These are phyloP conservation scores for Chinchilla lanigera DNA, from an alignment of 2,113 vertebrate species.

Conservation along the genomic window DNA sequence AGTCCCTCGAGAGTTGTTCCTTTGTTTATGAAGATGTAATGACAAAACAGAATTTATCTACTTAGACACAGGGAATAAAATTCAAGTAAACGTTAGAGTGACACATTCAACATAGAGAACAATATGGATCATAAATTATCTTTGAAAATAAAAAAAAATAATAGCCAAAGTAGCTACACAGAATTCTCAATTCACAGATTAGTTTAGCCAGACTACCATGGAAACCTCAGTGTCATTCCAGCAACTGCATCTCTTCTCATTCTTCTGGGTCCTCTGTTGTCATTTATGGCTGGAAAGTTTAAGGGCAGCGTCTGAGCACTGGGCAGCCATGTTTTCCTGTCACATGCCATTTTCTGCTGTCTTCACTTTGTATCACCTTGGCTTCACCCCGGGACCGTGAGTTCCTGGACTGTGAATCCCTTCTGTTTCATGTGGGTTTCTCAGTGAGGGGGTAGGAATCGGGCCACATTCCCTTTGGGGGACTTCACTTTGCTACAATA, in stretches of 20 bases:
- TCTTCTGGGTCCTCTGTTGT: neutral
- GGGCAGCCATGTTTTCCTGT: fast-evolving
- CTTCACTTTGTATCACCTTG: neutral
- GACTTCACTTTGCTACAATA: neutral
- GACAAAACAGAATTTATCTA: neutral
- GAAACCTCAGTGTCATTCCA: neutral
- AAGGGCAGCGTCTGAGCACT: fast-evolving
- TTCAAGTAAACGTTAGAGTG: neutral
- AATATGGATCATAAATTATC: neutral
- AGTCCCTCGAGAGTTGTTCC: neutral
- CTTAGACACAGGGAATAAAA: neutral
- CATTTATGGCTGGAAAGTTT: neutral
- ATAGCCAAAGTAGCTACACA: neutral
- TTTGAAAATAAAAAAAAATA: neutral
- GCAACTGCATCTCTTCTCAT: neutral
- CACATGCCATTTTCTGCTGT: fast-evolving
- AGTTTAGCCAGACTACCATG: neutral
- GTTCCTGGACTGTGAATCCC: neutral
- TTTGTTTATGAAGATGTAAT: neutral
- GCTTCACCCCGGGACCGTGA: neutral
- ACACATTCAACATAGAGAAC: neutral
- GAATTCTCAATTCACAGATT: neutral
- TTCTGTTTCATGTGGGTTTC: neutral
- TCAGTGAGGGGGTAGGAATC: neutral
- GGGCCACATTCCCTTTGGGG: neutral